A percentile compares a stretch with the other conserved stretches of the same genome.
phyloP scores from a whole-genome alignment of 1,140 invertebrate species.

The Drosophila parabipectinata region DNA sequence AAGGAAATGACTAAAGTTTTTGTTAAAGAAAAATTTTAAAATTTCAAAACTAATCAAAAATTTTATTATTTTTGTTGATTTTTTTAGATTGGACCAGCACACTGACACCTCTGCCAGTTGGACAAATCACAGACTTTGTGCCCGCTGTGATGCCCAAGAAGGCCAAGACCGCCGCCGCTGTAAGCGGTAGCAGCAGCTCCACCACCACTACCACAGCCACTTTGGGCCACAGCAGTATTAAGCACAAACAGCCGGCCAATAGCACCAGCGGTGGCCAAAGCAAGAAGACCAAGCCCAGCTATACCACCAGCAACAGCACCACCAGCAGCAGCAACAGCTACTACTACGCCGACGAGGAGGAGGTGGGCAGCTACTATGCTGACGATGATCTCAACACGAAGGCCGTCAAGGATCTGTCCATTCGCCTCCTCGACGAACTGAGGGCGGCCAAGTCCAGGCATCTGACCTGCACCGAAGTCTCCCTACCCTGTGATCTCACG shows the following conservation, averaged over 20 bases:
- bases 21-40: background rate
- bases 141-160: slow-evolving; percentile 57
- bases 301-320: slow-evolving; percentile 27
- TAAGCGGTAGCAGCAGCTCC: slow-evolving; percentile 37
- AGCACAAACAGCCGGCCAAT: slow-evolving; percentile 58
- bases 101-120: slow-evolving; percentile 58
- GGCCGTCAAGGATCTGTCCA: slow-evolving; percentile 86
- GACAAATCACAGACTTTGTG: slow-evolving; percentile 18
- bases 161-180: slow-evolving; percentile 42
- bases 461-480: slow-evolving; percentile 91
- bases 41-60: slow-evolving; percentile 43
- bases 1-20: no score
- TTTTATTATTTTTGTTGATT: slow-evolving; percentile 29
- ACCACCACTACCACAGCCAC: slow-evolving; percentile 34
- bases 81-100: slow-evolving; percentile 81
- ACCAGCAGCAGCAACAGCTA: slow-evolving; percentile 23
- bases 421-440: slow-evolving; percentile 90
- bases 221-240: slow-evolving; percentile 37
- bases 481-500: slow-evolving; percentile 91
- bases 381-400: slow-evolving; percentile 51
- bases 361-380: slow-evolving; percentile 13
- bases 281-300: slow-evolving; percentile 55
- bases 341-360: slow-evolving; percentile 34
- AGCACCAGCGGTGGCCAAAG: slow-evolving; percentile 32
- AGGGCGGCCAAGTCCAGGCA: slow-evolving; percentile 91